Base-by-base conservation (phyloP, 2,888 invertebrate genomes). In the Cynaeus angustus region DNA sequence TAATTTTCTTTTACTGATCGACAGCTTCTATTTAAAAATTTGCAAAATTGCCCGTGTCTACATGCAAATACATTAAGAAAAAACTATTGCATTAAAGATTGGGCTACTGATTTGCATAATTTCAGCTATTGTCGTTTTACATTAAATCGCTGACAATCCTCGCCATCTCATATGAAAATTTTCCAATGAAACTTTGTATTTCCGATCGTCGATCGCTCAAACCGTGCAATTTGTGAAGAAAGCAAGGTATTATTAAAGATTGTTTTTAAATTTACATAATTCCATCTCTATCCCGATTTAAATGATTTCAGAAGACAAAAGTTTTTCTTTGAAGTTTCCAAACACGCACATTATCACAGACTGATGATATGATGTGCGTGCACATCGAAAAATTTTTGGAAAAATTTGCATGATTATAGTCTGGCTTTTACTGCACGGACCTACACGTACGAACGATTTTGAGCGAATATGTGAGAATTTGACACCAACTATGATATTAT, bases 241-340 rank as follows among this genome's bases (percentile, higher is more conserved):
- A 62, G 14, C 41, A 62, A 59, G 38, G 62, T 70, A 66, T 70
- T 56, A 70, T 70, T 70, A 70, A 66, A 61, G 66, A 70, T 70
- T 70, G 61, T 46, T 66, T 66, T 66, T 66, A 53, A 59, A 70
- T 70, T 70, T 70, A 59, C 66, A 70, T 70, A 70, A 70, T 70
- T 66, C 56, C 61, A 61, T 70, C 61, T 66, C 66, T 70, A 66
- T 66, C 53, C 62, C 62, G 66, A 48, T 45, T 68, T 68, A 68
- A 68, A 68, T 59, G 46, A 59, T 67, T 70, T 48, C 45, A 66
- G 66, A 66, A 70, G 53, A 61, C 66, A 66, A 53, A 66, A 66
- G 12, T 55, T 66, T 70, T 66, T 61, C 53, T 59, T 33, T 12
- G 14, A 53, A 64, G 43, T 53, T 64, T 64, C 28, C 33, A 46